Conservation (phyloP, 2,888 invertebrate genomes). For the Parnassius smintheus region DNA sequence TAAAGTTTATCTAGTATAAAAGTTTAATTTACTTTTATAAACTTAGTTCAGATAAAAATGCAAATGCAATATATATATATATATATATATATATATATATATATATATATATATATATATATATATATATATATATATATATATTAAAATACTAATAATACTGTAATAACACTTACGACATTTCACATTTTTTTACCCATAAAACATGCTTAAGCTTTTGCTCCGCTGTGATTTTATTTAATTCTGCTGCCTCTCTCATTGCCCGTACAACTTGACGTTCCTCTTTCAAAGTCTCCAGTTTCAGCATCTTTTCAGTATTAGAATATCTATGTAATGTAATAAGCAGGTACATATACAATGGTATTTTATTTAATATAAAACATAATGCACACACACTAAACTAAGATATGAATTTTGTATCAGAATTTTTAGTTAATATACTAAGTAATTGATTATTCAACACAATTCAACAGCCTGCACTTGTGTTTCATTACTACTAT, state of each 20-base stretch:
- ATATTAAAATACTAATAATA: too few relatives aligned
- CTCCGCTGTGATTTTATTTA: constrained; percentile 82
- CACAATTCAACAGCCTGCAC: neutral
- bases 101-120: too few relatives aligned
- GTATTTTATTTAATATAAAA: neutral
- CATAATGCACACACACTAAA: neutral
- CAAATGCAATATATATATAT: too few relatives aligned
- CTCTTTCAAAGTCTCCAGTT: constrained; percentile 67
- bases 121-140: too few relatives aligned
- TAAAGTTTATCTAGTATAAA: too few relatives aligned
- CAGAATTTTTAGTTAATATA: too few relatives aligned
- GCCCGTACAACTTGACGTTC: constrained; percentile 65
- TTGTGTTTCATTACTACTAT: neutral
- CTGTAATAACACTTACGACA: constrained; percentile 51
- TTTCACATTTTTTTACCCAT: constrained; percentile 70
- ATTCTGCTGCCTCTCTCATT: constrained; percentile 81
- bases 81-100: too few relatives aligned
- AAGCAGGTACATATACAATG: neutral
- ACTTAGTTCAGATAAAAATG: too few relatives aligned
- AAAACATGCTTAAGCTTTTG: constrained; percentile 78
- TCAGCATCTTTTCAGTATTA: constrained; percentile 58
- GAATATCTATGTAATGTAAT: constrained; percentile 42
- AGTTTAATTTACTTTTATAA: too few relatives aligned
- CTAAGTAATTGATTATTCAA: too few relatives aligned
- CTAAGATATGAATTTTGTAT: too few relatives aligned